Conservation (phyloP, 2,888 invertebrate genomes). For the Leptodirus hochenwartii region DNA sequence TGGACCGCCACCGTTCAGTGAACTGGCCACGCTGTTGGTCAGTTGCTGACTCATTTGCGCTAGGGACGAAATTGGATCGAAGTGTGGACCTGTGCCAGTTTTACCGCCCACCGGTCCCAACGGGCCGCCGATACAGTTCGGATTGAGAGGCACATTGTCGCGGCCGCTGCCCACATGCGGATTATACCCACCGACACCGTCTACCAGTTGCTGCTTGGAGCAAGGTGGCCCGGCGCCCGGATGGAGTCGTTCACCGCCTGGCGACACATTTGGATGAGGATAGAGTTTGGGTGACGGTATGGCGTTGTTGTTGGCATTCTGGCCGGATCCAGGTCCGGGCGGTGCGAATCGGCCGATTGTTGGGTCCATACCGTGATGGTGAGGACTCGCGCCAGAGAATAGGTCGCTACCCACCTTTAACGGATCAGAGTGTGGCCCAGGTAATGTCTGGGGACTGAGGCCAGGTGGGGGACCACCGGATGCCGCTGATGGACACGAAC, state of each 20-base stretch:
- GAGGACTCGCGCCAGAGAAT: constrained; percentile 25
- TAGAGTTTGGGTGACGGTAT: too few species aligned
- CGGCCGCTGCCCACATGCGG: constrained; percentile 29
- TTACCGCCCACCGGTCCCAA: too few species aligned
- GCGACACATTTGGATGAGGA: constrained; percentile 25
- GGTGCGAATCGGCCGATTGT: too few species aligned
- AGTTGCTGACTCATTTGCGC: constrained; percentile 91
- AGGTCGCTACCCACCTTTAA: constrained; percentile 24
- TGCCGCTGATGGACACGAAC: constrained; percentile 18
- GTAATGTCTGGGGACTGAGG: constrained; percentile 25
- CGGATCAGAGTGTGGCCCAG: constrained; percentile 25
- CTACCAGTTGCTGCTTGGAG: too few species aligned
- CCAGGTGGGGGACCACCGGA: constrained; percentile 23
- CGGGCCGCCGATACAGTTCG: constrained; percentile 40
- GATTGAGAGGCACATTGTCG: constrained; percentile 47
- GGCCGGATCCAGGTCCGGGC: too few species aligned
- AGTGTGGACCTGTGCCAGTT: constrained; percentile 43
- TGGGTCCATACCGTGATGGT: constrained; percentile 27
- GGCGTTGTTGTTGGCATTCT: too few species aligned
- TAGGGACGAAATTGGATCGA: constrained; percentile 85
- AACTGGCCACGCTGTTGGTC: constrained; percentile 53
- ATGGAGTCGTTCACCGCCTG: constrained; percentile 26
- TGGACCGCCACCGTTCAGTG: constrained; percentile 33
- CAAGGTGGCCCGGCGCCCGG: constrained; percentile 26
- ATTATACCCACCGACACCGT: too few species aligned